These are phyloP conservation scores for Coregonus ussuriensis DNA, from an alignment of 2,797 vertebrate genomes.

Conservation along the genomic window DNA sequence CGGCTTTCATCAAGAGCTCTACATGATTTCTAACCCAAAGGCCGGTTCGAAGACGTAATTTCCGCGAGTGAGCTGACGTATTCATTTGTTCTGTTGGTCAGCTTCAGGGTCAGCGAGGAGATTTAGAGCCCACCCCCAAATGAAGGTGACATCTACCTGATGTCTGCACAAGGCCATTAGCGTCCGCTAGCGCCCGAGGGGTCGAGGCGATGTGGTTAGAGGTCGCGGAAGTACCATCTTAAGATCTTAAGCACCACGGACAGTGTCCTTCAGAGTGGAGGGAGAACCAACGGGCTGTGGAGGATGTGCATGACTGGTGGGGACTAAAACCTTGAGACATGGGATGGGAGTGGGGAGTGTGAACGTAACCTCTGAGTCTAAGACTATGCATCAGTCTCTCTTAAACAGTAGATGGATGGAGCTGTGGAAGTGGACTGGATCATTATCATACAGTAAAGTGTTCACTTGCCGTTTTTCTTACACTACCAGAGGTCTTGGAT, in stretches of 20 bases:
- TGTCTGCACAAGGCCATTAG: slow-evolving; percentile 53
- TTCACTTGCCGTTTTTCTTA: too few relatives aligned
- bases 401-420: background rate
- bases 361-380: slow-evolving; percentile 16
- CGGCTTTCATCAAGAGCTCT: slow-evolving; percentile 15
- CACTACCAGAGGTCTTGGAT: background rate
- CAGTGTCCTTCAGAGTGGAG: slow-evolving; percentile 49
- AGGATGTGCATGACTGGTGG: slow-evolving; percentile 25
- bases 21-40: slow-evolving; percentile 17
- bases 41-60: background rate
- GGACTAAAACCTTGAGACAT: slow-evolving; percentile 25
- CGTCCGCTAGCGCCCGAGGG: slow-evolving; percentile 9
- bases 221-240: slow-evolving; percentile 25
- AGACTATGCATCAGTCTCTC: background rate
- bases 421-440: too few relatives aligned
- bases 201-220: slow-evolving; percentile 31
- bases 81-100: slow-evolving; percentile 26
- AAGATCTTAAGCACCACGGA: slow-evolving; percentile 38
- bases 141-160: slow-evolving; percentile 24
- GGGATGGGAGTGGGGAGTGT: slow-evolving; percentile 15
- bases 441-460: too few relatives aligned
- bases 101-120: slow-evolving; percentile 34
- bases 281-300: slow-evolving; percentile 20
- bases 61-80: slow-evolving; percentile 20
- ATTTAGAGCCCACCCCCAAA: background rate